Evolutionary conservation across 2,113 vertebrate species (phyloP).

Genomic region (Plecotus auritus): DNA sequence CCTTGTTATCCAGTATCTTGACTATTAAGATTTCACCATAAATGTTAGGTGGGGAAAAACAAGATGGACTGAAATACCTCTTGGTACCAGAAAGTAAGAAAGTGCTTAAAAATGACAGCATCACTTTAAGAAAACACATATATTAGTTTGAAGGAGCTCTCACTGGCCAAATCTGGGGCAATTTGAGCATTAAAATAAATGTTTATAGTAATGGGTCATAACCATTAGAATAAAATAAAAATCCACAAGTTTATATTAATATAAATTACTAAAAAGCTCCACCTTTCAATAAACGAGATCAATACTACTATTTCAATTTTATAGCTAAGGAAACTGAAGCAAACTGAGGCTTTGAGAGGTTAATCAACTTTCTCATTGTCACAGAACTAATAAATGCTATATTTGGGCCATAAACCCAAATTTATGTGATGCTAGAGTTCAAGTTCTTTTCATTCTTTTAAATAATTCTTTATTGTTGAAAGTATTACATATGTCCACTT

Average conservation of each 20-base stretch:
- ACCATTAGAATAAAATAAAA: neutral
- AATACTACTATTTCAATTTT: neutral
- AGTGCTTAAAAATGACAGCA: neutral
- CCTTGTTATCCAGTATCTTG: neutral
- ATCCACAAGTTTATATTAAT: neutral
- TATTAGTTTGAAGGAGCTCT: neutral
- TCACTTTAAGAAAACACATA: neutral
- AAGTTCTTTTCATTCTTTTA: neutral
- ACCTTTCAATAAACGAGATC: neutral
- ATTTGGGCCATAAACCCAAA: neutral
- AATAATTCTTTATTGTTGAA: too few relatives aligned
- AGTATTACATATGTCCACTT: too few relatives aligned
- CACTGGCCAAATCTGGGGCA: neutral
- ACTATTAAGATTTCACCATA: neutral
- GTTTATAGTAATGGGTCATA: neutral
- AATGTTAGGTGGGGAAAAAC: neutral
- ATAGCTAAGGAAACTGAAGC: neutral
- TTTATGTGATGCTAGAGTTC: neutral
- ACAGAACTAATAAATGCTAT: neutral
- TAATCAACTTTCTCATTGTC: neutral
- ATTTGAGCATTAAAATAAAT: neutral
- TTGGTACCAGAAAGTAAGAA: neutral
- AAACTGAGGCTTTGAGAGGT: neutral
- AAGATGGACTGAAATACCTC: neutral
- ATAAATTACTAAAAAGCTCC: neutral